These are phyloP conservation scores for Vimba vimba DNA, from an alignment of 2,113 vertebrate genomes.

Conservation along the genomic window DNA sequence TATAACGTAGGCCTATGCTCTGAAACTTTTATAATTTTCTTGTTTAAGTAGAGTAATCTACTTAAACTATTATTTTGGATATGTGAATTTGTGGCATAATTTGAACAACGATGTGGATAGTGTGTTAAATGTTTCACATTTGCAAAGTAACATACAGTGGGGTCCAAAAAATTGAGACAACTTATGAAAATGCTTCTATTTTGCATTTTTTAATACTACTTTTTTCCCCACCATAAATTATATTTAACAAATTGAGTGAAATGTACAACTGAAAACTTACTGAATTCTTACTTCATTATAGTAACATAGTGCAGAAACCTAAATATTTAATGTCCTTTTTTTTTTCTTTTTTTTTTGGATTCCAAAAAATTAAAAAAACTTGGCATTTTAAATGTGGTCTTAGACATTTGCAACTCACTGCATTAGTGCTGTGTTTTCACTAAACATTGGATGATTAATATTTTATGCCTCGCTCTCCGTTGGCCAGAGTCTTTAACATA, in stretches of 20 bases:
- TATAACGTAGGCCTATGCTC: neutral
- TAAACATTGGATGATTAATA: constrained; percentile 20
- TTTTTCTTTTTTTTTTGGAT: neutral
- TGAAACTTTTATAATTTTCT: neutral
- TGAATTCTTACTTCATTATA: no score
- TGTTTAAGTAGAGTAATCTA: neutral
- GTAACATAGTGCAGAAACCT: neutral
- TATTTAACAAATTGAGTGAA: neutral
- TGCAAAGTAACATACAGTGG: neutral
- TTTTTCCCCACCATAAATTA: neutral
- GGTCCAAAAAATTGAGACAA: neutral
- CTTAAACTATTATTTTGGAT: neutral
- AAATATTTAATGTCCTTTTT: neutral
- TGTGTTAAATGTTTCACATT: neutral
- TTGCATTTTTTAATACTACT: neutral
- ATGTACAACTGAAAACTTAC: neutral
- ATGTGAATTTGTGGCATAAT: neutral
- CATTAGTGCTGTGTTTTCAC: constrained; percentile 4
- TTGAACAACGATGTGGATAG: neutral
- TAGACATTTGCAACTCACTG: neutral
- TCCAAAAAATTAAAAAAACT: no score
- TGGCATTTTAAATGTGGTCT: neutral
- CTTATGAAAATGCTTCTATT: neutral
- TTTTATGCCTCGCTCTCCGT: constrained; percentile 8
- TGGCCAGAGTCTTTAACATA: constrained; percentile 16